Evolutionary conservation across 1,140 invertebrate species (phyloP).

Genomic region (Drosophila watanabei): DNA sequence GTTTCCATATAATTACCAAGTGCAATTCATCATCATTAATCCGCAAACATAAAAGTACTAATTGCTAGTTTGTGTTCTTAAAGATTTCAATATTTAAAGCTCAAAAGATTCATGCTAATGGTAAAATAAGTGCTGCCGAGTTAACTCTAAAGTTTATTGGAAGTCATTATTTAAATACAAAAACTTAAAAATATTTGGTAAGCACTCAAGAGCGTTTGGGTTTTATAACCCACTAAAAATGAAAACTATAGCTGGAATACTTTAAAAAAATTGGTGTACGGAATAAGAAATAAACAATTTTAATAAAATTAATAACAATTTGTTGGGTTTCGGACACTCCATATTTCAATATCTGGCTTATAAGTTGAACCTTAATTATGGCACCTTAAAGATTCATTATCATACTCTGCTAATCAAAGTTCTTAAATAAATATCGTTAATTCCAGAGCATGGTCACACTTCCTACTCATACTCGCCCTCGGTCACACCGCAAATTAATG

Average conservation of each 20-base stretch:
- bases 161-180: neutral
- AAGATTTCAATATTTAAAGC: neutral
- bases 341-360: too few species aligned
- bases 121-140: neutral
- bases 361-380: neutral
- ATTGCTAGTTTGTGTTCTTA: conserved; percentile 7
- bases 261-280: neutral
- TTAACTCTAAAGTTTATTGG: neutral
- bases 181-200: neutral
- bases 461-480: neutral
- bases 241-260: neutral
- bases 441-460: neutral
- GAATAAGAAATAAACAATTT: neutral
- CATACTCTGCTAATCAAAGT: neutral
- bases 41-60: conserved; percentile 22
- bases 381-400: neutral
- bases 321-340: neutral
- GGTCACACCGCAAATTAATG: neutral
- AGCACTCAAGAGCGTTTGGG: neutral
- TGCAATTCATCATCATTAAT: conserved; percentile 32
- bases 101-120: neutral
- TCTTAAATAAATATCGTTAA: neutral
- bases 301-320: too few species aligned
- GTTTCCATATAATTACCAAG: conserved; percentile 33
- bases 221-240: conserved; percentile 2